These are phyloP conservation scores for Drosophila parvula DNA, from an alignment of 1,140 invertebrate species.

Conservation along the genomic window DNA sequence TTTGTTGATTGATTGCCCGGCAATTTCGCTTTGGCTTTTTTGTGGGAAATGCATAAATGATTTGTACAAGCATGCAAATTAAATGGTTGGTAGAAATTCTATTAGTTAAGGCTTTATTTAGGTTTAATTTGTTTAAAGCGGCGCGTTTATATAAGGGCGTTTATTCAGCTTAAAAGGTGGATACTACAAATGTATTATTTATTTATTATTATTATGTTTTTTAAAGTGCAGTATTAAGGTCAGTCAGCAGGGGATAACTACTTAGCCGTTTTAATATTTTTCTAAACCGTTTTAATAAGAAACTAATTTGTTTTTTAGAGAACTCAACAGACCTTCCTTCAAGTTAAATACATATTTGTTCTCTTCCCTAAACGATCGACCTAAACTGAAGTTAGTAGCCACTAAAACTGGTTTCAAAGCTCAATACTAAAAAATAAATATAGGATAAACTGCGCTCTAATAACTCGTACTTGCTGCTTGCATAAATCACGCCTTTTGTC, in stretches of 20 bases:
- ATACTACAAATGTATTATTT: too few relatives aligned
- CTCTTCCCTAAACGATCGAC: background rate
- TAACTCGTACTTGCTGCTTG: constrained; percentile 9
- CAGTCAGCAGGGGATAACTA: too few relatives aligned
- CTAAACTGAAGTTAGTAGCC: background rate
- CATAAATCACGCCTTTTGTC: constrained; percentile 77
- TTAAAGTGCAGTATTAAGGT: too few relatives aligned
- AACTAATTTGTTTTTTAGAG: background rate
- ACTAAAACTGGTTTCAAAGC: background rate
- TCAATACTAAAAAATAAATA: background rate
- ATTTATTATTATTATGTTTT: too few relatives aligned
- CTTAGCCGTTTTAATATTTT: too few relatives aligned
- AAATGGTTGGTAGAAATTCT: background rate
- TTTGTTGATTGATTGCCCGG: constrained; percentile 52
- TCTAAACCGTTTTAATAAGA: too few relatives aligned
- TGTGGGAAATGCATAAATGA: constrained; percentile 36
- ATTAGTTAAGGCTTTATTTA: background rate
- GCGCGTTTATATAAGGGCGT: too few relatives aligned
- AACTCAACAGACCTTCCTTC: background rate
- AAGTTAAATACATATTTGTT: background rate
- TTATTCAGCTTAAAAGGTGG: too few relatives aligned
- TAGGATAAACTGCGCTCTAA: background rate
- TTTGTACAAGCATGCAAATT: constrained; percentile 30
- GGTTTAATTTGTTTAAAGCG: background rate
- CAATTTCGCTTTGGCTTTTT: background rate